A percentile compares a stretch with the other conserved stretches of the same genome.
phyloP scores from a whole-genome alignment of 2,888 invertebrate genomes.

The Barypeithes pellucidus region DNA sequence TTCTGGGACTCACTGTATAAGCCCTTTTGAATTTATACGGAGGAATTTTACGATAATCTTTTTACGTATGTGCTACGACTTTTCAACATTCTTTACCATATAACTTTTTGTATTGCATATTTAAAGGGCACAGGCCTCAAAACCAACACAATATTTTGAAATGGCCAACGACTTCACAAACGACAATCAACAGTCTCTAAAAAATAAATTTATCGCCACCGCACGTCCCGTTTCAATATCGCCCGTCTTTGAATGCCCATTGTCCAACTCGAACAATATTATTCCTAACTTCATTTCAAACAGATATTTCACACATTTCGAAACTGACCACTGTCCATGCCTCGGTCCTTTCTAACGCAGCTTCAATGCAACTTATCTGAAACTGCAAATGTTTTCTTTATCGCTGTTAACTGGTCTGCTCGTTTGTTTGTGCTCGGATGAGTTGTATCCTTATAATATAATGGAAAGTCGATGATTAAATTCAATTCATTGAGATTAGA shows the following conservation, averaged over 20 bases:
- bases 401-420: conserved; percentile 36
- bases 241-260: conserved; percentile 45
- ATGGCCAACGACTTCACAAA: neutral
- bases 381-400: conserved; percentile 50
- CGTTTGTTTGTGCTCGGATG: conserved; percentile 1
- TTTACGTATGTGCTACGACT: too few species aligned
- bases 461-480: neutral
- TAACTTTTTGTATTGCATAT: too few species aligned
- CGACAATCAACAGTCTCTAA: neutral
- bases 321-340: conserved; percentile 50
- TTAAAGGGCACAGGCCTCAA: too few species aligned
- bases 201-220: conserved; percentile 10
- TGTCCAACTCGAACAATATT: conserved; percentile 50
- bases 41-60: too few species aligned
- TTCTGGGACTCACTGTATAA: too few species aligned
- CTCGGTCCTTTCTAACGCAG: conserved; percentile 37
- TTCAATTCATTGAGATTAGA: neutral
- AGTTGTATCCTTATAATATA: neutral
- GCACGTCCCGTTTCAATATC: conserved; percentile 43
- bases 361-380: conserved; percentile 47
- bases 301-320: conserved; percentile 41
- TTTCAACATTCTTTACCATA: too few species aligned
- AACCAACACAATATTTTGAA: too few species aligned
- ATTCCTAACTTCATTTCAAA: conserved; percentile 49
- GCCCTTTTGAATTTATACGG: too few species aligned